A percentile compares a stretch with the other conserved stretches of the same genome.
Conservation (phyloP, 2,888 invertebrate genomes). For the Trisateles emortualis region DNA sequence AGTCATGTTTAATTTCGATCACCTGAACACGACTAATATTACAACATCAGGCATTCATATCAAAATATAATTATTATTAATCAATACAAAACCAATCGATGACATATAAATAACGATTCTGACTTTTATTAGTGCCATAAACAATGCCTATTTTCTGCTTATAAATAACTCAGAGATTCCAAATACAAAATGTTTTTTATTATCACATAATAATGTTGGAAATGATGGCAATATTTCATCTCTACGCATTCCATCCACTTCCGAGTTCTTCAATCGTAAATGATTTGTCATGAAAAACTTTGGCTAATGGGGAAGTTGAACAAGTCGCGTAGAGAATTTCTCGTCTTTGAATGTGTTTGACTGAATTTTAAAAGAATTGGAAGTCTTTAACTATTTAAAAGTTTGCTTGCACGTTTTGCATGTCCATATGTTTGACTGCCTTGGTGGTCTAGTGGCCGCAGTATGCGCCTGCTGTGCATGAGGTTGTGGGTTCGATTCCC, state of each 20-base stretch:
- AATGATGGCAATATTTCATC: not conserved
- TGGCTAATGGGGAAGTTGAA: not conserved
- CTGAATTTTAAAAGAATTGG: not conserved
- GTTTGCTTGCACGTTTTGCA: no score
- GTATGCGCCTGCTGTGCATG: no score
- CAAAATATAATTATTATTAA: no score
- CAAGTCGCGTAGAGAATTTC: not conserved
- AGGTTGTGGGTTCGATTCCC: no score
- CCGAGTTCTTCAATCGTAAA: conserved; percentile 1
- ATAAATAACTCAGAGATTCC: not conserved
- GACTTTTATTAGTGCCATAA: not conserved
- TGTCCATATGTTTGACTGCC: no score
- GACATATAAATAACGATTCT: no score
- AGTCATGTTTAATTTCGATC: no score
- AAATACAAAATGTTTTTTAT: conserved; percentile 1
- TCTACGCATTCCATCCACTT: not conserved
- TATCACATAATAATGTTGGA: conserved; percentile 1
- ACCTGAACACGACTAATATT: no score
- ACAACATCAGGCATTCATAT: no score
- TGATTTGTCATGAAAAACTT: conserved; percentile 4
- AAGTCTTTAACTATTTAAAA: no score
- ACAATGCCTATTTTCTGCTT: not conserved
- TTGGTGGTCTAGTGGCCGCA: no score
- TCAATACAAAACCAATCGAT: no score
- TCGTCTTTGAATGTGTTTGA: not conserved